A percentile compares a stretch with the other conserved stretches of the same genome.
phyloP scores from a whole-genome alignment of 2,113 vertebrate species.

The Ovis canadensis region DNA sequence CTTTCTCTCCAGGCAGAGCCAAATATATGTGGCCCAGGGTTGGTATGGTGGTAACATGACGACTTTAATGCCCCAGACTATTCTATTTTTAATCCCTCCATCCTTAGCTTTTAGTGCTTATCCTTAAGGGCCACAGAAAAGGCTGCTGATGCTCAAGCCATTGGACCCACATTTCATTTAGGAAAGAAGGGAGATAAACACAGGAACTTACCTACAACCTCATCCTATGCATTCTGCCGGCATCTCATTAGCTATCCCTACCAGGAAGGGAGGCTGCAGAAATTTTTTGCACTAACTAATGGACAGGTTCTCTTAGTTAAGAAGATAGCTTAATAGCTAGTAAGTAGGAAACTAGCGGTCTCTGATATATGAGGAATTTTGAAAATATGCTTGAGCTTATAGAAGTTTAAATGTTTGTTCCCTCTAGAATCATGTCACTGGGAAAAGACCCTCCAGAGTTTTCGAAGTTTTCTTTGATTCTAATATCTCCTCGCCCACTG shows the following conservation, averaged over 20 bases:
- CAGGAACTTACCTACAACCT: not conserved
- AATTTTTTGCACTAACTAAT: not conserved
- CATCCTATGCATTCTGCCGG: not conserved
- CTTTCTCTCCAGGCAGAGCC: not conserved
- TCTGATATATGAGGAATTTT: not conserved
- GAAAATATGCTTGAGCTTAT: not conserved
- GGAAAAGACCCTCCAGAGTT: not conserved
- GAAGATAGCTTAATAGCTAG: not conserved
- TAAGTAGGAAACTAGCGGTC: not conserved
- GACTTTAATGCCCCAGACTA: not conserved
- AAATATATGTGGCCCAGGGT: not conserved
- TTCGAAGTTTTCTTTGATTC: not conserved
- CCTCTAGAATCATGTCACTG: not conserved
- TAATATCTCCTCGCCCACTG: not conserved
- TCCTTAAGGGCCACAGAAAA: not conserved
- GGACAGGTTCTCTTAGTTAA: not conserved
- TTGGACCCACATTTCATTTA: not conserved
- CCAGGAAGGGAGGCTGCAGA: not conserved
- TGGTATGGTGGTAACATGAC: not conserved
- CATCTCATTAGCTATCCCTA: not conserved
- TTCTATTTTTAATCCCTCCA: not conserved
- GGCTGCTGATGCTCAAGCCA: not conserved
- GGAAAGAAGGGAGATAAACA: not conserved
- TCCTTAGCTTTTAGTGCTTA: not conserved
- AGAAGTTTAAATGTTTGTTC: not conserved